These are phyloP conservation scores for Varroa destructor DNA, from an alignment of 1,140 invertebrate genomes.

Conservation along the genomic window DNA sequence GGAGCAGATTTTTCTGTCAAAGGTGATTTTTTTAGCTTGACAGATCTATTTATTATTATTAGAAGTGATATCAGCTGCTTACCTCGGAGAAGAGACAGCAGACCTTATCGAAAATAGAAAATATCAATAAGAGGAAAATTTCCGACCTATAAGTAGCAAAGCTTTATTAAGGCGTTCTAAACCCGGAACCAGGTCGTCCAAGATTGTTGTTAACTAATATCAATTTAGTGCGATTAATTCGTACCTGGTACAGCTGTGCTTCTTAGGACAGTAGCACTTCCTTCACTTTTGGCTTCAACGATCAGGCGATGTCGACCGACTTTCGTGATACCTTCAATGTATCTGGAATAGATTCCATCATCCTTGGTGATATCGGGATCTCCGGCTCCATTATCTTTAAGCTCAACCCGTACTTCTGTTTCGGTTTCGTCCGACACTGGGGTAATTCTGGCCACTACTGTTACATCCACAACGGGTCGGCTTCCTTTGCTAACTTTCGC, in stretches of 20 bases:
- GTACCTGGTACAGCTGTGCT: slow-evolving; percentile 9
- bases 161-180: too few species aligned
- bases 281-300: slow-evolving; percentile 22
- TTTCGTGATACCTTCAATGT: slow-evolving; percentile 19
- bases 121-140: too few species aligned
- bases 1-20: too few species aligned
- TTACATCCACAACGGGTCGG: slow-evolving; percentile 4
- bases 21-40: too few species aligned
- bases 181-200: too few species aligned
- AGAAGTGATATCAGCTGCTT: too few species aligned
- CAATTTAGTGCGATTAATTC: not conserved
- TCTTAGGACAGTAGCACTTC: not conserved
- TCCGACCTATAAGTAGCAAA: too few species aligned
- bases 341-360: slow-evolving; percentile 26
- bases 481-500: slow-evolving; percentile 23
- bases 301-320: not conserved
- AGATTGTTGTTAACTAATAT: too few species aligned
- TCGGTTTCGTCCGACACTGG: slow-evolving; percentile 15
- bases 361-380: slow-evolving; percentile 26
- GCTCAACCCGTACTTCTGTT: slow-evolving; percentile 2
- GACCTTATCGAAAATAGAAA: too few species aligned
- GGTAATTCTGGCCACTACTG: slow-evolving; percentile 8
- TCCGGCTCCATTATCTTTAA: slow-evolving; percentile 25
- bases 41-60: too few species aligned
- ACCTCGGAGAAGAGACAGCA: too few species aligned